These are phyloP conservation scores for Smittia sp. DNA, from an alignment of 2,888 invertebrate species.

Conservation along the genomic window DNA sequence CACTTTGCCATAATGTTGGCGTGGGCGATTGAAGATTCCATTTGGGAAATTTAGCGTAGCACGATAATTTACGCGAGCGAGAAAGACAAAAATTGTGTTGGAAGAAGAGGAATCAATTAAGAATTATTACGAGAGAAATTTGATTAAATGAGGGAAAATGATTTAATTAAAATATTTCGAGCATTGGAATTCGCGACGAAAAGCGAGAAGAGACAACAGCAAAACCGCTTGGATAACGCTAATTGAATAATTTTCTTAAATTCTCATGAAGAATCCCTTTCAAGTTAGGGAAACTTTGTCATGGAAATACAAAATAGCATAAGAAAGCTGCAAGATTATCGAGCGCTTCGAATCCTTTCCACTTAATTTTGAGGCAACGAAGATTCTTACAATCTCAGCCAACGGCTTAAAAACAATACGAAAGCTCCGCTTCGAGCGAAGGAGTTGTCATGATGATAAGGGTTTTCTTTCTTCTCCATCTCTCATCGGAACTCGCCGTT, in stretches of 20 bases:
- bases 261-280: not conserved
- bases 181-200: not conserved
- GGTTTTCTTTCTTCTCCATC: not conserved
- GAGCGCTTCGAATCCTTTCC: not conserved
- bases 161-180: not conserved
- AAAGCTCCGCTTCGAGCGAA: not conserved
- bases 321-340: not conserved
- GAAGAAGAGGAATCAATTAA: constrained; percentile 3
- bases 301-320: too few relatives aligned
- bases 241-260: not conserved
- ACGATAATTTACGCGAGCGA: constrained; percentile 10
- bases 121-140: not conserved
- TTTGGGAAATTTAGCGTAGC: constrained; percentile 8
- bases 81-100: not conserved
- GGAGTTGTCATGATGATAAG: not conserved
- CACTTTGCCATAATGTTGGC: not conserved
- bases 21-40: constrained; percentile 11
- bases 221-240: not conserved
- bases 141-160: not conserved
- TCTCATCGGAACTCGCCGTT: not conserved
- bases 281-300: not conserved
- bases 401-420: not conserved
- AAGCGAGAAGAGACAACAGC: too few relatives aligned
- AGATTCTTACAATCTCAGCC: not conserved
- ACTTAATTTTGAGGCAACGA: not conserved